phyloP scores from a whole-genome alignment of 2,113 vertebrate species.

The Synodontis membranacea region DNA sequence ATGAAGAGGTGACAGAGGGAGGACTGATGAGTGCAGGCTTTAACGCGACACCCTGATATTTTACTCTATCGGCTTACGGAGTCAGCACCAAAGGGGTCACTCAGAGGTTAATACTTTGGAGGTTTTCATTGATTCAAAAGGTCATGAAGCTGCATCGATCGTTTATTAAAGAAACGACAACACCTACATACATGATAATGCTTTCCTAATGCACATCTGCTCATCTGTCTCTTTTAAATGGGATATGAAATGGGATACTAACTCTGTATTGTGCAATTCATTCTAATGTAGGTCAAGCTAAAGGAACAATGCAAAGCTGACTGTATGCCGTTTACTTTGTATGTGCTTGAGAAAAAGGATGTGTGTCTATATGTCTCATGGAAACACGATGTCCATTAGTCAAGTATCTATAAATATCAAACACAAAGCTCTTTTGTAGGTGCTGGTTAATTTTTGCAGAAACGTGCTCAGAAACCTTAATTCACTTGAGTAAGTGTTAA shows the following conservation, averaged over 20 bases:
- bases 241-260: not conserved
- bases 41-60: slow-evolving; percentile 34
- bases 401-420: not conserved
- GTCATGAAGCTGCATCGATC: not conserved
- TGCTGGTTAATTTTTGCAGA: not conserved
- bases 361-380: not conserved
- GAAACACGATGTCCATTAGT: not conserved
- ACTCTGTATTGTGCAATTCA: not conserved
- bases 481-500: not conserved
- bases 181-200: not conserved
- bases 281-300: not conserved
- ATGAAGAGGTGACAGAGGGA: slow-evolving; percentile 32
- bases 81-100: not conserved
- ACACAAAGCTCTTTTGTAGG: no score
- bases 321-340: not conserved
- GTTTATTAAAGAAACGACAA: not conserved
- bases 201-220: not conserved
- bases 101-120: slow-evolving; percentile 12
- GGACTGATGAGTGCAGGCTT: slow-evolving; percentile 20
- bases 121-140: not conserved
- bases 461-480: not conserved
- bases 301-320: not conserved
- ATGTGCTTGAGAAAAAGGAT: not conserved
- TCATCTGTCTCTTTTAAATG: not conserved
- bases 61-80: slow-evolving; percentile 1